Percentiles rank a stretch among this genome's conserved stretches.
Conservation (phyloP, 2,113 vertebrate species). For the Nicator chloris region DNA sequence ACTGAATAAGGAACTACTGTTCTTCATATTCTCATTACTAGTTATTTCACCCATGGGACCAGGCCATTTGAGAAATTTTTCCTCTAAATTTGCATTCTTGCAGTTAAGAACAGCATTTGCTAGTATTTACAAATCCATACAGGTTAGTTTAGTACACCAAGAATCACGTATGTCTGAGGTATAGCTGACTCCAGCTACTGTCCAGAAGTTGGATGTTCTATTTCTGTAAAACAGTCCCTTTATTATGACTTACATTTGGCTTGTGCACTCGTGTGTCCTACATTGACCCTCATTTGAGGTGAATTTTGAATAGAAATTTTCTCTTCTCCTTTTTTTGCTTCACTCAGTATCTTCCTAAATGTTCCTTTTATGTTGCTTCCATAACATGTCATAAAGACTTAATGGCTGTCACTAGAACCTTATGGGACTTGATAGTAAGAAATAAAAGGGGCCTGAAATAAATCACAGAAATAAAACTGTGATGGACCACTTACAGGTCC, state of each 20-base stretch:
- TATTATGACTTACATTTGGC: not conserved
- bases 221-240: not conserved
- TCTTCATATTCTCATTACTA: not conserved
- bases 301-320: not conserved
- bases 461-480: not conserved
- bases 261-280: not conserved
- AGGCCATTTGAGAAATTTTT: not conserved
- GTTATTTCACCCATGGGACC: not conserved
- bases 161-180: not conserved
- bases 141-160: not conserved
- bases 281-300: not conserved
- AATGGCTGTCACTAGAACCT: not conserved
- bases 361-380: not conserved
- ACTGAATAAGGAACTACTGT: not conserved
- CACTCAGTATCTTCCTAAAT: not conserved
- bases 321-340: not conserved
- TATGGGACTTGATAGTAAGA: not conserved
- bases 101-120: not conserved
- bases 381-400: not conserved
- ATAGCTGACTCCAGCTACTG: not conserved
- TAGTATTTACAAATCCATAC: not conserved
- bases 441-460: not conserved
- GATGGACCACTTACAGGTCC: not conserved
- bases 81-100: constrained; percentile 1
- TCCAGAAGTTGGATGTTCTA: not conserved